Percentiles rank a stretch among this genome's conserved stretches.
Conservation (phyloP, 2,113 vertebrate genomes). For the Pachycephala philippinensis region DNA sequence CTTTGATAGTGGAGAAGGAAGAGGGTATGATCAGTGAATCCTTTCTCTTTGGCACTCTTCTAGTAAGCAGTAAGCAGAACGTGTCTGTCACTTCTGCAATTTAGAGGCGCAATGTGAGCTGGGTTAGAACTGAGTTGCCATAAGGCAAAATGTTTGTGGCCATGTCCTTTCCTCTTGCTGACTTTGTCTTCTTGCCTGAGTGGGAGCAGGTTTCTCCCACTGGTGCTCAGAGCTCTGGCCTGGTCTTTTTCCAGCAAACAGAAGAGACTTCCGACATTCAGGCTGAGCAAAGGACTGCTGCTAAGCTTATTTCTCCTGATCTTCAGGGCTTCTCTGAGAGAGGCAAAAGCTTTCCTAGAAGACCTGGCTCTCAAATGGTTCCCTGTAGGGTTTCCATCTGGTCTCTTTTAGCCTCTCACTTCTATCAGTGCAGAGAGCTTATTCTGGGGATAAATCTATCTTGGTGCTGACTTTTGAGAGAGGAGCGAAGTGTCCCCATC, state of each 20-base stretch:
- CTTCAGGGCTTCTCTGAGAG: neutral
- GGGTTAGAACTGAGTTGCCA: neutral
- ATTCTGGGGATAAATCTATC: neutral
- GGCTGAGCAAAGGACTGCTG: neutral
- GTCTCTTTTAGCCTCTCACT: neutral
- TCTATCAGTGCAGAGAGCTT: neutral
- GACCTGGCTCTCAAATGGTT: neutral
- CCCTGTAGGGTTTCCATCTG: neutral
- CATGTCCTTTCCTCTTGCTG: neutral
- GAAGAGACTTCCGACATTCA: neutral
- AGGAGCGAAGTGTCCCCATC: accelerated
- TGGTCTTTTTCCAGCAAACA: neutral
- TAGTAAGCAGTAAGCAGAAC: neutral
- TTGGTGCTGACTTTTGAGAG: neutral
- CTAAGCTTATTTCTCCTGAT: neutral
- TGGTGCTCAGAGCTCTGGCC: neutral
- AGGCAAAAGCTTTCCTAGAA: neutral
- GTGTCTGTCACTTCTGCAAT: neutral
- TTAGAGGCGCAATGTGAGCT: neutral
- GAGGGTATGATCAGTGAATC: neutral
- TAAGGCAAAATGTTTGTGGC: neutral
- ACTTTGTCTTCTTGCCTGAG: neutral
- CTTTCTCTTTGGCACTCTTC: neutral
- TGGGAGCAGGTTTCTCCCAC: neutral
- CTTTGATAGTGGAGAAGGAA: neutral